Conservation (phyloP, 2,113 vertebrate genomes). For the Petromus typicus region DNA sequence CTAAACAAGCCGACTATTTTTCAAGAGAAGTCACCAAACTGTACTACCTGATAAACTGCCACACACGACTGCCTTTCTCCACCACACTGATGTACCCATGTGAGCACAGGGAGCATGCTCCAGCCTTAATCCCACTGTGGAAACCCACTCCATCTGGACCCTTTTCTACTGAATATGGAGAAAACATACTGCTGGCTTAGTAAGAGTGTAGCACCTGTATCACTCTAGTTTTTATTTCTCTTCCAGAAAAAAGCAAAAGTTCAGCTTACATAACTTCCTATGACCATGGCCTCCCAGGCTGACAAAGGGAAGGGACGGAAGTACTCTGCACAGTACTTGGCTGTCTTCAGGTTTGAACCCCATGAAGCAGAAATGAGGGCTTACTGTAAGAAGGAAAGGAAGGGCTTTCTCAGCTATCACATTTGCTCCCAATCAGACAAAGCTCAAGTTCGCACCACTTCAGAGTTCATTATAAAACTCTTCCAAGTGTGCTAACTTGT, state of each 20-base stretch:
- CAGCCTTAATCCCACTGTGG: neutral
- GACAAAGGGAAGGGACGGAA: too few species aligned
- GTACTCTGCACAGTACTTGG: neutral
- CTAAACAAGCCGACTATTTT: neutral
- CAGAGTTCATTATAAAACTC: constrained; percentile 39
- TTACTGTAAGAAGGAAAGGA: neutral
- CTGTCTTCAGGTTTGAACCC: neutral
- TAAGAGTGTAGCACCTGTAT: neutral
- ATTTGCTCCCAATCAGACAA: constrained; percentile 13
- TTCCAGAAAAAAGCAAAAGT: neutral
- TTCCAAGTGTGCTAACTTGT: constrained; percentile 19
- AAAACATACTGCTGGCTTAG: neutral
- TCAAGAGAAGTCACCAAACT: neutral
- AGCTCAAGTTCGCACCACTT: neutral
- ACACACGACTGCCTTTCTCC: neutral
- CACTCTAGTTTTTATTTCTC: neutral
- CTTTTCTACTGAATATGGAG: neutral
- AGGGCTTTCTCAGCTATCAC: neutral
- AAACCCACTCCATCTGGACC: neutral
- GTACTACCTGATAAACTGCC: neutral
- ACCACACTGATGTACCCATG: fast-evolving
- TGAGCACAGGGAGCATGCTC: fast-evolving
- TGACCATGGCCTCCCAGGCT: neutral
- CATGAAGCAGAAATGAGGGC: neutral
- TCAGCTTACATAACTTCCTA: neutral